Base-by-base conservation (phyloP, 2,888 invertebrate species). In the Ethmia dodecea region DNA sequence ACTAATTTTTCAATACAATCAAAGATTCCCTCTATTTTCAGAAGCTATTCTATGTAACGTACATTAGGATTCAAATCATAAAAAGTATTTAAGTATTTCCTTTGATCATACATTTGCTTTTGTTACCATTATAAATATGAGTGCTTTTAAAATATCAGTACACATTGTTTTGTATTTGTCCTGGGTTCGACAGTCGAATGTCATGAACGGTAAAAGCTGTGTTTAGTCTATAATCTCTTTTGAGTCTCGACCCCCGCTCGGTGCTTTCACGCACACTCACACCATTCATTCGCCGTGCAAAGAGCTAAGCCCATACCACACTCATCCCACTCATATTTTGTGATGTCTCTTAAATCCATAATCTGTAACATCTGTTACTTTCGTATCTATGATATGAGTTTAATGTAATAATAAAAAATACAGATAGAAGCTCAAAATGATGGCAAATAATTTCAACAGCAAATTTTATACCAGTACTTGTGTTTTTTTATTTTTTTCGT, bases 151-250 rank as follows among this genome's bases (percentile, higher is more conserved):
- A 5, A 13, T n/a, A 28, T 13, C 15, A 5, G 9, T 16, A 2
- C 15, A n/a, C 2, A n/a, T 20, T 25, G 24, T 31, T 31, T 36
- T 30, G 31, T 26, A 37, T 42, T 47, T 47, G 40, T 42, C 35
- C 31, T 38, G 41, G 39, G 51, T 40, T 52, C 50, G 47, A 47
- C 50, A 52, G 55, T 52, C 53, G 51, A 54, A 54, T 45, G 55
- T 58, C 53, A 57, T 47, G 49, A 52, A 47, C 47, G 47, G 55
- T 61, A 60, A 67, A 65, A 61, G 49, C 41, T 37, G 49, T 49
- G 53, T 55, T 59, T 54, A 56, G 53, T 52, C 45, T 47, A 55
- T 73, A 75, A 74, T 71, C 67, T 60, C 53, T 49, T n/a, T n/a
- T n/a, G n/a, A n/a, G n/a, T n/a, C 53, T 48, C 46, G 45, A 55